These are phyloP conservation scores for Hystrix cristata DNA, from an alignment of 2,113 vertebrate genomes.

Conservation along the genomic window DNA sequence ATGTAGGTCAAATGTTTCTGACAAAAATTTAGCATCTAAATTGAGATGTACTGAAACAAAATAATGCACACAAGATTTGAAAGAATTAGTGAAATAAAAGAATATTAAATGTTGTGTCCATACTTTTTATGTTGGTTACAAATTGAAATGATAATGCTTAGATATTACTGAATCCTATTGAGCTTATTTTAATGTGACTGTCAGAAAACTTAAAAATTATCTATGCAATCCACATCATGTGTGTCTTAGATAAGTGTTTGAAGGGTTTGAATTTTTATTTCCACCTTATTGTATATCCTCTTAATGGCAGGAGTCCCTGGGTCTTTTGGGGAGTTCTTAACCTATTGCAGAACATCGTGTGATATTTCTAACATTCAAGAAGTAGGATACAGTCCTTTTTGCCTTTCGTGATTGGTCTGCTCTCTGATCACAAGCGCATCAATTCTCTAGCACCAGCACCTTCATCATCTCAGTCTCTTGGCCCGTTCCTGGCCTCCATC, in stretches of 20 bases:
- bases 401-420: rapidly evolving
- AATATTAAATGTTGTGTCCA: neutral
- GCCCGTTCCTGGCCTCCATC: neutral
- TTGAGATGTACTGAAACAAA: neutral
- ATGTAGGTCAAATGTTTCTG: neutral
- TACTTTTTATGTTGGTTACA: neutral
- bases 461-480: neutral
- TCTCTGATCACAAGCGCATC: neutral
- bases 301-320: neutral
- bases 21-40: neutral
- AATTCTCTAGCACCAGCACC: neutral
- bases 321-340: neutral
- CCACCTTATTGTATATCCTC: neutral
- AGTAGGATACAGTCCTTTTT: neutral
- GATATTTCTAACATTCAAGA: neutral
- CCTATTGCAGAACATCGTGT: neutral
- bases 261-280: neutral
- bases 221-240: neutral
- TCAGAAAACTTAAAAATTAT: neutral
- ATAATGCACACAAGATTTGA: neutral
- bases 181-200: neutral
- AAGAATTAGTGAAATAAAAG: neutral
- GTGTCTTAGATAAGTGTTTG: neutral
- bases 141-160: constrained; percentile 32
- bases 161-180: neutral